Evolutionary conservation across 2,888 invertebrate species (phyloP).

Genomic region (Laothoe populi): DNA sequence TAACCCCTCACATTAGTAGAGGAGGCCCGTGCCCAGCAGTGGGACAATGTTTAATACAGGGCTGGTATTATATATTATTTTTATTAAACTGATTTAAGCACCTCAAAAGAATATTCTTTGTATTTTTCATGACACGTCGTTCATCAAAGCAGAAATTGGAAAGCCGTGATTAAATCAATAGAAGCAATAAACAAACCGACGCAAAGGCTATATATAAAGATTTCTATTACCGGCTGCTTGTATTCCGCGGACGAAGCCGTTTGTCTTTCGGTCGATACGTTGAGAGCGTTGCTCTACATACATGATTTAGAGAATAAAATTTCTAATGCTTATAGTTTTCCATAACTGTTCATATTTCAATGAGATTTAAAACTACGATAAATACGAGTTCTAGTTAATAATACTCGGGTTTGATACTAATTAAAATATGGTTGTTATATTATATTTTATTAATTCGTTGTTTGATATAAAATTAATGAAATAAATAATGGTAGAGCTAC

Average conservation of each 20-base stretch:
- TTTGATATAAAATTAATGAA: too few species aligned
- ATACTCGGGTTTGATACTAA: too few species aligned
- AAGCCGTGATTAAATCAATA: conserved; percentile 24
- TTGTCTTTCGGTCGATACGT: conserved; percentile 2
- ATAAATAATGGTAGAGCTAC: too few species aligned
- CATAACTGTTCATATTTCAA: neutral
- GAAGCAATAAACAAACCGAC: conserved; percentile 22
- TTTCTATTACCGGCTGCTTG: conserved; percentile 24
- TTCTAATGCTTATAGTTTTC: neutral
- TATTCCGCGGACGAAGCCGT: conserved; percentile 17
- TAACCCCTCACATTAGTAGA: too few species aligned
- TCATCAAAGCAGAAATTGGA: neutral
- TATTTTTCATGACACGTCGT: neutral
- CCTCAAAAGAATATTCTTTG: too few species aligned
- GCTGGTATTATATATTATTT: too few species aligned
- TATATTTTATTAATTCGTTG: too few species aligned
- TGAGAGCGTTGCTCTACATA: conserved; percentile 17
- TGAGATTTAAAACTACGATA: neutral
- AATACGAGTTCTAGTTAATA: too few species aligned
- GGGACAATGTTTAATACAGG: too few species aligned
- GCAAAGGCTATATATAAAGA: conserved; percentile 14
- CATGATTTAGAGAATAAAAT: neutral
- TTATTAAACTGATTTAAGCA: too few species aligned
- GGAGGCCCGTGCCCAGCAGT: too few species aligned
- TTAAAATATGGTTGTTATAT: too few species aligned